Evolutionary conservation across 2,888 invertebrate species (phyloP).

Genomic region (Apamea sordens): DNA sequence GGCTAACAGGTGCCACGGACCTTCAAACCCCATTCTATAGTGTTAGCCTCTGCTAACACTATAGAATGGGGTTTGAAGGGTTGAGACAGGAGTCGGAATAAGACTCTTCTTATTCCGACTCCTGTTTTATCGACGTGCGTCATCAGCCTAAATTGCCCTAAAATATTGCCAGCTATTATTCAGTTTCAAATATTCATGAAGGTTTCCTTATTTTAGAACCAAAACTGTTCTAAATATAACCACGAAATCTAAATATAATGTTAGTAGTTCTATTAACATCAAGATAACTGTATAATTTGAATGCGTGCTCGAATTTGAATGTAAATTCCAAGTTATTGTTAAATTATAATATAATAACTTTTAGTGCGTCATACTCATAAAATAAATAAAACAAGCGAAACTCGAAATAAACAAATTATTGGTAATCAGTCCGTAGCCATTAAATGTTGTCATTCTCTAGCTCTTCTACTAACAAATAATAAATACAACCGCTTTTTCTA

Average conservation of each 20-base stretch:
- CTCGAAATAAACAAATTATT: constrained; percentile 19
- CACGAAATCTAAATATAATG: constrained; percentile 29
- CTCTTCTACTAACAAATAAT: not conserved
- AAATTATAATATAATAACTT: constrained; percentile 28
- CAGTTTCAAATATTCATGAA: constrained; percentile 17
- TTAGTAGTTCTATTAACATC: constrained; percentile 13
- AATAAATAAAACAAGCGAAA: constrained; percentile 6
- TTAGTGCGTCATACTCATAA: constrained; percentile 20
- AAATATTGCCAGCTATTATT: constrained; percentile 3
- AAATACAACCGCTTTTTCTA: constrained; percentile 6
- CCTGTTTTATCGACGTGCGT: not conserved
- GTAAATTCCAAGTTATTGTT: constrained; percentile 30
- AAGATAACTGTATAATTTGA: constrained; percentile 22
- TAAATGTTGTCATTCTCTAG: not conserved
- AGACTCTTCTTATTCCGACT: not conserved
- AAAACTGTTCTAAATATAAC: constrained; percentile 33
- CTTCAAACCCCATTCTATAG: not conserved
- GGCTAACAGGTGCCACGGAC: too few relatives aligned
- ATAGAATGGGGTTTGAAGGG: too few relatives aligned
- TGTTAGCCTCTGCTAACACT: too few relatives aligned
- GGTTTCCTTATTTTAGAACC: constrained; percentile 22
- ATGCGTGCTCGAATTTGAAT: constrained; percentile 21
- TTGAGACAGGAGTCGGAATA: too few relatives aligned
- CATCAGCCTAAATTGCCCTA: not conserved
- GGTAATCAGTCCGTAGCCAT: not conserved